Conservation (phyloP, 2,888 invertebrate genomes). For the Eupeodes latifasciatus region DNA sequence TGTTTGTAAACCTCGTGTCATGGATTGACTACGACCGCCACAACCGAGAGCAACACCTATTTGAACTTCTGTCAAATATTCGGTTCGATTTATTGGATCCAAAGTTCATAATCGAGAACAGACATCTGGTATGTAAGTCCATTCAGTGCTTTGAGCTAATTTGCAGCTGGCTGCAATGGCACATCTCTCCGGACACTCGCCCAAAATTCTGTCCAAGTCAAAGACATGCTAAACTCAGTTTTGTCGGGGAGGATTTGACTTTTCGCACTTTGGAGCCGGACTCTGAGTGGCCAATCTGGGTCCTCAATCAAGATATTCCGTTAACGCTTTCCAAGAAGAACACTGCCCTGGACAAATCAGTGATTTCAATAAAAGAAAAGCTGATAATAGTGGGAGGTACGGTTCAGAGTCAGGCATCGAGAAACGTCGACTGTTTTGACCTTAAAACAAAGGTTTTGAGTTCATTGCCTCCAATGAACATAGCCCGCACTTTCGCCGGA, state of each 20-base stretch:
- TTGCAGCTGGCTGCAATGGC: conserved; percentile 24
- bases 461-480: not conserved
- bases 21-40: not conserved
- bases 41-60: not conserved
- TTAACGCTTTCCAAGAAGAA: not conserved
- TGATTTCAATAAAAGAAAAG: not conserved
- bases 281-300: conserved; percentile 1
- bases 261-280: conserved; percentile 5
- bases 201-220: not conserved
- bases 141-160: conserved; percentile 19
- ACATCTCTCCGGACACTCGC: not conserved
- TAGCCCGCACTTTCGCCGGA: not conserved
- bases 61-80: not conserved
- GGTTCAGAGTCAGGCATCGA: not conserved
- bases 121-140: not conserved
- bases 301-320: not conserved
- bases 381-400: conserved; percentile 3
- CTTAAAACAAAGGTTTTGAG: not conserved
- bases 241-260: not conserved
- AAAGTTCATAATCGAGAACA: conserved; percentile 16
- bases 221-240: not conserved
- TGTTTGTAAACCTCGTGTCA: not conserved
- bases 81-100: conserved; percentile 8
- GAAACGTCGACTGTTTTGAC: not conserved
- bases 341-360: not conserved